phyloP scores from a whole-genome alignment of 2,113 vertebrate species.

The Platichthys stellatus region DNA sequence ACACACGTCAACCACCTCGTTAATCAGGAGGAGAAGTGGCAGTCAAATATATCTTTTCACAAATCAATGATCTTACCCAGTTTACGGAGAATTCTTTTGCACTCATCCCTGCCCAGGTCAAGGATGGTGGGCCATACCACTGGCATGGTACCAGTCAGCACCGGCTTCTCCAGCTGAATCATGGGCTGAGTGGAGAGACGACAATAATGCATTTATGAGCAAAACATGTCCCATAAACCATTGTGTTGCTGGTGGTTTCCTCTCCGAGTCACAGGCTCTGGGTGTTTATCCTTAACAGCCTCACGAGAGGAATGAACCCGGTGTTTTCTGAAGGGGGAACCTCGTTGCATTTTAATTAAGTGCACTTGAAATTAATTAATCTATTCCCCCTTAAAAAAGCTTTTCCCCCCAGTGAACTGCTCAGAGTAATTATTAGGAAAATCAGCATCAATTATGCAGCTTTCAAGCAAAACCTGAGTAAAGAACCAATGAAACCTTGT shows the following conservation, averaged over 20 bases:
- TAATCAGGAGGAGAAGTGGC: background rate
- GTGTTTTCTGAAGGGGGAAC: background rate
- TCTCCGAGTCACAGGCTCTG: background rate
- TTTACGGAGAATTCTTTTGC: slow-evolving; percentile 98
- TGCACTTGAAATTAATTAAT: background rate
- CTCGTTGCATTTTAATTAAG: background rate
- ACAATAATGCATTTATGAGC: background rate
- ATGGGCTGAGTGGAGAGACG: slow-evolving; percentile 71
- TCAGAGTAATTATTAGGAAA: background rate
- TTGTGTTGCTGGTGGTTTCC: background rate
- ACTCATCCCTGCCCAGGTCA: slow-evolving; percentile 98
- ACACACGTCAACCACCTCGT: slow-evolving; percentile 4
- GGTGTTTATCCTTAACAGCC: background rate
- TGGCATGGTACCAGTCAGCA: slow-evolving; percentile 88
- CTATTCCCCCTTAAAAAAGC: background rate
- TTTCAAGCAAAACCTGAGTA: background rate
- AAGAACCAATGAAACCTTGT: background rate
- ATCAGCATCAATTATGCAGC: background rate
- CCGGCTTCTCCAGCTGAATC: slow-evolving; percentile 86
- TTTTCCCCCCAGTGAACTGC: background rate
- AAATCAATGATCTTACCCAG: slow-evolving; percentile 81
- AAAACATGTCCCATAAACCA: background rate
- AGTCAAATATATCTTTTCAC: background rate
- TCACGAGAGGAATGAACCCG: background rate
- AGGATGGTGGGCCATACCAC: slow-evolving; percentile 98